A percentile compares a stretch with the other conserved stretches of the same genome.
These are phyloP conservation scores for Phalacrocorax brasilianus DNA, from an alignment of 2,113 vertebrate species.

Conservation along the genomic window DNA sequence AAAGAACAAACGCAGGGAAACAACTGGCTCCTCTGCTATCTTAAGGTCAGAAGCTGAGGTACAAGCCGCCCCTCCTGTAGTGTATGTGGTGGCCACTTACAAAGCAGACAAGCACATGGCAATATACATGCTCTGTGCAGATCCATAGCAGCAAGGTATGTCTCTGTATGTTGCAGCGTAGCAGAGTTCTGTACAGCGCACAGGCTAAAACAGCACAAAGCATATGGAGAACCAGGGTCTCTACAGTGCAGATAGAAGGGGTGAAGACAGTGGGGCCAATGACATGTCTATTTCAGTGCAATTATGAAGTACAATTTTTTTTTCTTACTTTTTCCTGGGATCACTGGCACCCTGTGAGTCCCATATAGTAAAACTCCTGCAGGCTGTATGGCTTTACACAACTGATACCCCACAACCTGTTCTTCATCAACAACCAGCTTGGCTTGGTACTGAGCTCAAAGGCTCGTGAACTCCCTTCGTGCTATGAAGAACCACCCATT, in stretches of 20 bases:
- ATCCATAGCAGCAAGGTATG: background rate
- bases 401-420: background rate
- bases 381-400: background rate
- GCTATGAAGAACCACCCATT: background rate
- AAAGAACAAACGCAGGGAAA: background rate
- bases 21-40: background rate
- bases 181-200: background rate
- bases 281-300: background rate
- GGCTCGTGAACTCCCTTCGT: background rate
- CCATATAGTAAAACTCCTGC: background rate
- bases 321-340: background rate
- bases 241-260: background rate
- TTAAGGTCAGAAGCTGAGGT: background rate
- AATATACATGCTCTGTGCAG: background rate
- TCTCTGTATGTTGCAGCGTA: background rate
- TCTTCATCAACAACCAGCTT: background rate
- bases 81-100: background rate
- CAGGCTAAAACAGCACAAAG: background rate
- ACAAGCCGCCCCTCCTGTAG: background rate
- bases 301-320: background rate
- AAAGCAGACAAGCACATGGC: background rate
- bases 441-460: background rate
- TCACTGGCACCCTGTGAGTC: background rate
- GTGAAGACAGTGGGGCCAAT: background rate
- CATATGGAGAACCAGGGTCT: background rate